phyloP scores from a whole-genome alignment of 2,888 invertebrate species.

The Mellilla xanthometata region DNA sequence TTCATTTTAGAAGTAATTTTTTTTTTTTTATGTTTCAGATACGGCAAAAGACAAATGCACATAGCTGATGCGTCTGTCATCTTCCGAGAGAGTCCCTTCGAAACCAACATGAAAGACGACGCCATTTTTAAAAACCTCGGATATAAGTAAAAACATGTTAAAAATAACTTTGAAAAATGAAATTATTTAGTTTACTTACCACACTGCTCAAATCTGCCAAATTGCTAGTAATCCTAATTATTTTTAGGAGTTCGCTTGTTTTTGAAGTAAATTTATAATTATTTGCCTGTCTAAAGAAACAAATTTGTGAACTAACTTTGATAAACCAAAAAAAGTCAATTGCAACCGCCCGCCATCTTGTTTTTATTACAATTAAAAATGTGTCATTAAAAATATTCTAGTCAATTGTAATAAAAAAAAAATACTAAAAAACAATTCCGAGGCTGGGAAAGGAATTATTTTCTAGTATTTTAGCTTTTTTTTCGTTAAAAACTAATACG shows the following conservation, averaged over 20 bases:
- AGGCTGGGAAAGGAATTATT: conserved; percentile 67
- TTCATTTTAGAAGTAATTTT: too few relatives aligned
- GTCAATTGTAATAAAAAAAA: conserved; percentile 29
- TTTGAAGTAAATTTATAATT: too few relatives aligned
- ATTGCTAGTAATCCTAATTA: conserved; percentile 1
- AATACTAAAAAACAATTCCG: conserved; percentile 50
- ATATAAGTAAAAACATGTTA: conserved; percentile 52
- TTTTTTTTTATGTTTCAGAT: conserved; percentile 69
- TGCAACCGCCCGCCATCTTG: too few relatives aligned
- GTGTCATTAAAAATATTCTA: conserved; percentile 32
- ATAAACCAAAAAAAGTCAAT: too few relatives aligned
- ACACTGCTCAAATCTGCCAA: conserved; percentile 2
- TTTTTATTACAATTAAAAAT: not conserved
- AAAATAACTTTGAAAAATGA: conserved; percentile 5
- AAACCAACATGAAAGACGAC: conserved; percentile 56
- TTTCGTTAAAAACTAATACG: not conserved
- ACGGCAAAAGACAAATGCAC: conserved; percentile 74
- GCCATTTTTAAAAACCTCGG: conserved; percentile 61
- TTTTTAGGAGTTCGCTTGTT: too few relatives aligned
- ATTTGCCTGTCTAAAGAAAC: too few relatives aligned
- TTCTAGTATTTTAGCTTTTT: conserved; percentile 34
- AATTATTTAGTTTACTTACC: conserved; percentile 12
- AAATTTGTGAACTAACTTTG: too few relatives aligned
- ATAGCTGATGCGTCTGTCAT: conserved; percentile 72
- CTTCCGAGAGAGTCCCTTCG: conserved; percentile 69